Conservation (phyloP, 53 echinoderm and acorn worm genomes). For the Hippasteria phrygiana region DNA sequence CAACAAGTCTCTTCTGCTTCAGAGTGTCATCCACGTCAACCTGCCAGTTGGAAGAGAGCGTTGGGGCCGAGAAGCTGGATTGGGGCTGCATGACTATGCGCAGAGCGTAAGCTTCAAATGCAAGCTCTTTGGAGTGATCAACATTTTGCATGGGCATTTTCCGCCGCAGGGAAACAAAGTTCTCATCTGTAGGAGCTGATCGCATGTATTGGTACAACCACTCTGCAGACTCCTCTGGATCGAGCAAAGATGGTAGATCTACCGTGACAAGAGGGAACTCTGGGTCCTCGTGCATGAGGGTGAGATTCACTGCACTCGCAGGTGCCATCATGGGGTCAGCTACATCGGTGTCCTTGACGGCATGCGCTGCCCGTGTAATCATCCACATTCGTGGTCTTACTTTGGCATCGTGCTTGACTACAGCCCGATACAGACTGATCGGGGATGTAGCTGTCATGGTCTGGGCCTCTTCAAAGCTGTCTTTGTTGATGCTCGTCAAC, state of each 20-base stretch:
- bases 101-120: conserved; percentile 84
- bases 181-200: conserved; percentile 91
- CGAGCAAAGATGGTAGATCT: conserved; percentile 83
- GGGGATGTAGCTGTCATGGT: conserved; percentile 87
- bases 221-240: conserved; percentile 90
- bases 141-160: conserved; percentile 85
- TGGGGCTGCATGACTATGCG: conserved; percentile 90
- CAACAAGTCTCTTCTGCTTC: conserved; percentile 85
- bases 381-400: conserved; percentile 89
- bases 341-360: conserved; percentile 90
- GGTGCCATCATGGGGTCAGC: conserved; percentile 94
- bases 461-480: conserved; percentile 86
- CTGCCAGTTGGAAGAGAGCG: conserved; percentile 89
- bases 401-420: conserved; percentile 85
- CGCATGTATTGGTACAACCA: conserved; percentile 98
- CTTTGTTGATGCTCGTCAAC: conserved; percentile 77
- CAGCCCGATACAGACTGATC: conserved; percentile 86
- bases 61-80: conserved; percentile 98
- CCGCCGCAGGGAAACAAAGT: conserved; percentile 86
- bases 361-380: conserved; percentile 86
- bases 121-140: conserved; percentile 82
- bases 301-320: conserved; percentile 84
- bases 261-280: conserved; percentile 91
- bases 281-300: conserved; percentile 97
- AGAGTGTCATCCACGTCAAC: conserved; percentile 87